Base-by-base conservation (phyloP, 2,888 invertebrate species). In the Diloba caeruleocephala region DNA sequence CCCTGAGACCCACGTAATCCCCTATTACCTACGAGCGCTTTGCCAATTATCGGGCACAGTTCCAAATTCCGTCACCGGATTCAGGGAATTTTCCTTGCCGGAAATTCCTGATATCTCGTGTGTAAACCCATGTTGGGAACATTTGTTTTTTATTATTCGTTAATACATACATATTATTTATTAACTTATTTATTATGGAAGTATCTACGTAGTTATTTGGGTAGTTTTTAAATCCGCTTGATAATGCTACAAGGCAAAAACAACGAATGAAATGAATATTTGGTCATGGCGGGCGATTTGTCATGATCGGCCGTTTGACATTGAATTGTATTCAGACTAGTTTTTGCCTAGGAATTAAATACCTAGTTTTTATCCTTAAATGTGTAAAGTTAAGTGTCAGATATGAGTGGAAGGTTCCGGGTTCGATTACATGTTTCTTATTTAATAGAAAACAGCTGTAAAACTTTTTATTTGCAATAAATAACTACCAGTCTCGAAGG, bases 391-490 rank as follows among this genome's bases (percentile, higher is more conserved):
- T 48, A 37, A 41, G 46, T 57, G 57, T 44, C 42, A 28, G 54
- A 52, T 56, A 37, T 32, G 37, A 37, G 28, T 28, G 34, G 26
- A 14, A 25, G 32, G 34, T 66, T 66, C 65, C 66, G 65, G 53
- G 61, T 50, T 55, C 28, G 7, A 21, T 48, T 48, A 41, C 29
- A 26, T 6, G 25, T 19, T 21, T 21, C 3, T 29, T 1, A 13
- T 13, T 13, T 0, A 0, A 12, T 1, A 12, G 1, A 29, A 29
- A 29, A 14, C 12, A 7, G 10, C 6, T 13, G 28, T 12, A n/a
- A n/a, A n/a, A n/a, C n/a, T n/a, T n/a, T n/a, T n/a, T n/a, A n/a
- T n/a, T n/a, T n/a, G n/a, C n/a, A n/a, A n/a, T n/a, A n/a, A n/a
- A n/a, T n/a, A n/a, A n/a, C n/a, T n/a, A n/a, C n/a, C n/a, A n/a